Conservation (phyloP, 2,113 vertebrate genomes). For the Calidris pugnax region DNA sequence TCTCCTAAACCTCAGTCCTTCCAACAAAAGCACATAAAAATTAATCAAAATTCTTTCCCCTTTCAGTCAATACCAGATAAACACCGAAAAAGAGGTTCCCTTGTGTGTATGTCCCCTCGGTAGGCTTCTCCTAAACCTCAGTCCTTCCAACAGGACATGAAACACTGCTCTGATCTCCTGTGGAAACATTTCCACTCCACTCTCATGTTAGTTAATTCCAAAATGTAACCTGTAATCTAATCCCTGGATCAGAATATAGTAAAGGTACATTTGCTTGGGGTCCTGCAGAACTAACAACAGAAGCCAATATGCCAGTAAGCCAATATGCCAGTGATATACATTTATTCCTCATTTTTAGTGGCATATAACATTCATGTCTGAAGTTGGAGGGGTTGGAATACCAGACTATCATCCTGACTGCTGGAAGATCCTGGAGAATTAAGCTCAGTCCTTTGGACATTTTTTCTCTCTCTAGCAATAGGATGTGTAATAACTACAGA, state of each 20-base stretch:
- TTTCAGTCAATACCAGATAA: background rate
- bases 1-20: background rate
- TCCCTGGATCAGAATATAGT: background rate
- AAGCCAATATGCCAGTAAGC: background rate
- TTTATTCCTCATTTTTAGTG: background rate
- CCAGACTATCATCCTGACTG: fast-evolving
- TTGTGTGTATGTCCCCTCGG: background rate
- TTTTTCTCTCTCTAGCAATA: background rate
- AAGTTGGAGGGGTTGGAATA: background rate
- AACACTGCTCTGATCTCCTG: background rate
- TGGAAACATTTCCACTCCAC: background rate
- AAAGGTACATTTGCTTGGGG: background rate
- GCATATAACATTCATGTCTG: background rate
- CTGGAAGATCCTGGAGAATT: background rate
- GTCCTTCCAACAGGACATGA: background rate
- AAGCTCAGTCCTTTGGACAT: background rate
- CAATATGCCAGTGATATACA: background rate
- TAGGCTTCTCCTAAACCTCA: background rate
- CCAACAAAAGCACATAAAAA: background rate
- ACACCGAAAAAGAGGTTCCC: background rate
- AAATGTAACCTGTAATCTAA: background rate
- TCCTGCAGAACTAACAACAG: background rate
- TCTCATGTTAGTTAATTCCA: background rate
- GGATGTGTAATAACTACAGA: background rate
- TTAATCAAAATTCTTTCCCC: background rate